Base-by-base conservation (phyloP, 2,888 invertebrate species). In the Ophioninae sp. region DNA sequence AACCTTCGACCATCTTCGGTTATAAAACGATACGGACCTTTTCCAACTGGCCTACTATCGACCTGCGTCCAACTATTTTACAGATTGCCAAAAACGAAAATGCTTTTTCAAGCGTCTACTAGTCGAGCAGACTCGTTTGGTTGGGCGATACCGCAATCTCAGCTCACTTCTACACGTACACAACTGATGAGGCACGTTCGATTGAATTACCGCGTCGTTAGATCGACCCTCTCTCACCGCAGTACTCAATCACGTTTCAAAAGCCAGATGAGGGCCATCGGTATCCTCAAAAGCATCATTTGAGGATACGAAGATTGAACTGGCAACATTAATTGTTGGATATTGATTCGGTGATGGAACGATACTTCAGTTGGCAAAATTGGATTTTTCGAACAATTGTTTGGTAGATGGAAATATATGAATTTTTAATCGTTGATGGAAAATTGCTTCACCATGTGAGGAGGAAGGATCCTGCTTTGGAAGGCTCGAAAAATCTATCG, bases 121-220 rank as follows among this genome's bases (percentile, higher is more conserved):
- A 41, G 61, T 41, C 77, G 69, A 61, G 44, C 69, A 76, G 73
- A 69, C 57, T 73, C 59, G 65, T 64, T 75, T 73, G 64, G 62
- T 62, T 57, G 10, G 30, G 41, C 56, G 8, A 50, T 50, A 50
- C 41, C 37, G 30, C 61, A 39, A 13, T 56, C 17, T 7, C 44
- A 23, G 17, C 50, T 21, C 57, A 41, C 20, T 37, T 56, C 59
- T 30, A 59, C 67, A 44, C 62, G 41, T 67, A 62, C 39, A 69
- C 50, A n/a, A 21, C 44, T 23, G 72, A 72, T 72, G 70, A 78
- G 82, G 65, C 72, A 68, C 50, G 64, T 61, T 64, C 72, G 76
- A 84, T 84, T 81, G 69, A 79, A 84, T 84, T 84, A 84, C 82
- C 67, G 73, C 68, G 76, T 81, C 73, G 79, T 82, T 84, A 84